Evolutionary conservation across 2,888 invertebrate genomes (phyloP).

Genomic region (Philhelius pedissequus): DNA sequence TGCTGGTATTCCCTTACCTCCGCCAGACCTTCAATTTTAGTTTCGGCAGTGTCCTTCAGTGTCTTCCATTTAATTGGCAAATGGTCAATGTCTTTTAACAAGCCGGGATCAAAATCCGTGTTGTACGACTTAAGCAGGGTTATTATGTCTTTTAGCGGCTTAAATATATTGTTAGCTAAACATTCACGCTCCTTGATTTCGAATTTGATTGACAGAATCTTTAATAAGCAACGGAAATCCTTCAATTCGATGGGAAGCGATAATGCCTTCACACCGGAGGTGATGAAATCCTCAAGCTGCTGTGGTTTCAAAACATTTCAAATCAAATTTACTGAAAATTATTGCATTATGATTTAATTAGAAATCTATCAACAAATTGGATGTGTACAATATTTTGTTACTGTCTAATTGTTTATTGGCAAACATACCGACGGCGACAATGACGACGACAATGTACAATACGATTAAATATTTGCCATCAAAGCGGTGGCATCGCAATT

Average conservation of each 20-base stretch:
- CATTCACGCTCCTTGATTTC: constrained; percentile 86
- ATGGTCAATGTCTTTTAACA: constrained; percentile 88
- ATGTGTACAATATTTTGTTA: constrained; percentile 4
- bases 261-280: constrained; percentile 86
- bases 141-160: constrained; percentile 91
- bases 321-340: constrained; percentile 12
- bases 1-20: constrained; percentile 93
- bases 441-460: neutral
- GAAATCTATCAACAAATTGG: constrained; percentile 4
- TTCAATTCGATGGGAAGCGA: constrained; percentile 86
- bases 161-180: constrained; percentile 92
- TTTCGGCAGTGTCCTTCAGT: constrained; percentile 89
- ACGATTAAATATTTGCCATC: constrained; percentile 44
- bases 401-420: constrained; percentile 37
- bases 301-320: constrained; percentile 73
- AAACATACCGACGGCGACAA: neutral
- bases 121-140: constrained; percentile 90
- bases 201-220: constrained; percentile 88
- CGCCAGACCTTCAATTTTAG: constrained; percentile 90
- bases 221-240: constrained; percentile 90
- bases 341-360: constrained; percentile 11
- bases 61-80: constrained; percentile 93
- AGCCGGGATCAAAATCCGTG: constrained; percentile 90
- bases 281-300: constrained; percentile 88
- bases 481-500: constrained; percentile 39